Conservation (phyloP, 1,140 invertebrate species). For the Hycleus phaleratus region DNA sequence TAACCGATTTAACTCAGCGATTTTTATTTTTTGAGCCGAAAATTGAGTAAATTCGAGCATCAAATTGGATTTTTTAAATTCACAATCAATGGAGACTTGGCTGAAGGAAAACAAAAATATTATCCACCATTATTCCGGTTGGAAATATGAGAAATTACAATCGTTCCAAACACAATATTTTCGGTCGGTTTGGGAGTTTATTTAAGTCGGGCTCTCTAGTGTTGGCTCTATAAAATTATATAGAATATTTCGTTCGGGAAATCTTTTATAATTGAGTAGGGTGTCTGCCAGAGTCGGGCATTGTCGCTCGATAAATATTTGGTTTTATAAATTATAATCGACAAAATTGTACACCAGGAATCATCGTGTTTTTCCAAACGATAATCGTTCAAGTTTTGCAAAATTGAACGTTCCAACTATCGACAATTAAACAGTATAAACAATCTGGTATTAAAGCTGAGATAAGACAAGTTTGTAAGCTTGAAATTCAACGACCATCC, state of each 20-base stretch:
- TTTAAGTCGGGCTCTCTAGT: slow-evolving; percentile 11
- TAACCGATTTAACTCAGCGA: not conserved
- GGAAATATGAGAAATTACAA: slow-evolving; percentile 20
- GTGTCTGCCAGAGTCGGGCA: not conserved
- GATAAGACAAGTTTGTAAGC: slow-evolving; percentile 12
- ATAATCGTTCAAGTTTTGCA: not conserved
- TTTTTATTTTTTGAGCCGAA: not conserved
- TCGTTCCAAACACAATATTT: slow-evolving; percentile 18
- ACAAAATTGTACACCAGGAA: too few species aligned
- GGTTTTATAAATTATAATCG: slow-evolving; percentile 7
- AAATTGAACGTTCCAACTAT: slow-evolving; percentile 11
- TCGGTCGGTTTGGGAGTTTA: slow-evolving; percentile 3
- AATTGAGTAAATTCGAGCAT: too few species aligned
- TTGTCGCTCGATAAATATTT: slow-evolving; percentile 12
- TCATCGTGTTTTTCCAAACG: too few species aligned
- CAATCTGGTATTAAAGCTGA: slow-evolving; percentile 10
- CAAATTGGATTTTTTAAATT: too few species aligned
- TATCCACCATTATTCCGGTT: too few species aligned
- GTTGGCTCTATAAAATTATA: slow-evolving; percentile 14
- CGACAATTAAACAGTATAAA: slow-evolving; percentile 14
- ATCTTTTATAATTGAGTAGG: slow-evolving; percentile 19
- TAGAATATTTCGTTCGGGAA: slow-evolving; percentile 11
- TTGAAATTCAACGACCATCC: slow-evolving; percentile 10
- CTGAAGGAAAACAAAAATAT: too few species aligned
- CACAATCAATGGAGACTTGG: too few species aligned